Base-by-base conservation (phyloP, 2,888 invertebrate species). In the Aricia artaxerxes region DNA sequence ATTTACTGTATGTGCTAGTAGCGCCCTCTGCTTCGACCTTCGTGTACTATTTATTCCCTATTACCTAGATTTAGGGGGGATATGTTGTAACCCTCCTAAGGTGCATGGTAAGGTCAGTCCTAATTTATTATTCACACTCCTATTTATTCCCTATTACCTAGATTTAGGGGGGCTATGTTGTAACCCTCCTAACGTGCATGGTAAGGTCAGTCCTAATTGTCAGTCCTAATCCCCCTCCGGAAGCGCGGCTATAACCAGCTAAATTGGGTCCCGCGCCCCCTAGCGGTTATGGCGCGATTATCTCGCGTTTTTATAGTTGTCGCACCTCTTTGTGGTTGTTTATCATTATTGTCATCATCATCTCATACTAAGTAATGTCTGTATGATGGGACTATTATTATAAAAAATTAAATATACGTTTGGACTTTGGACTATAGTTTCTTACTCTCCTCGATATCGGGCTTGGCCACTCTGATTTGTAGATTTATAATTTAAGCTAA, bases 241-340 rank as follows among this genome's bases (percentile, higher is more conserved):
- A 85, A 82, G 84, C 84, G 82, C 82, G 83, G 84, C 84, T 84
- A 85, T 85, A 85, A 83, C 82, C 83, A 81, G 76, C 81, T 82
- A 85, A 86, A 86, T 85, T 86, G 85, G 84, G 78, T 80, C 83
- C 80, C 82, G 83, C 81, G 81, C 84, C 81, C 81, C 81, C 78
- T 57, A 53, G 75, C 80, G 73, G 82, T 81, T 84, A 85, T 83
- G 60, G 73, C 81, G 82, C 83, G 82, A 84, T 84, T 83, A 84
- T 82, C 78, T 57, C 57, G 79, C 78, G 79, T 72, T 79, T 79
- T 79, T 72, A 64, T 75, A 44, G 78, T 78, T 78, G 69, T 69
- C 31, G 44, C n/a, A 69, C 31, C 76, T 78, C 35, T 69, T 78
- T 78, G 78, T n/a, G 38, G 77, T 44, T 40, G 35, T 49, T 49